phyloP scores from a whole-genome alignment of 2,888 invertebrate species.

The Clostera curtula region DNA sequence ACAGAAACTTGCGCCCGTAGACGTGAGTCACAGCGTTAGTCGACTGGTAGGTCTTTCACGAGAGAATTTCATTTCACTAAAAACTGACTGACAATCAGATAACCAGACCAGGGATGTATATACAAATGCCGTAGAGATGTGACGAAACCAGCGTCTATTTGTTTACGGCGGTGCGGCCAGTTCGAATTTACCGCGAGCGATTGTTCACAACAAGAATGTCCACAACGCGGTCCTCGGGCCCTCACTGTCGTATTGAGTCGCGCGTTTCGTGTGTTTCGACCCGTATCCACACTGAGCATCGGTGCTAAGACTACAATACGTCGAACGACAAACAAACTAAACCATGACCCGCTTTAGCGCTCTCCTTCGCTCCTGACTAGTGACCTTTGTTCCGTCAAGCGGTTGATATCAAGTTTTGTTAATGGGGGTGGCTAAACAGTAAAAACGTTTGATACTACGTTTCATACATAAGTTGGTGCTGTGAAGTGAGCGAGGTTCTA shows the following conservation, averaged over 20 bases:
- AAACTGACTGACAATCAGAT: conserved; percentile 9
- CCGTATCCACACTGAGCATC: conserved; percentile 27
- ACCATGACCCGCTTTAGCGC: conserved; percentile 28
- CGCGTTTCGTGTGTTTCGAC: conserved; percentile 26
- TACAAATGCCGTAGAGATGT: too few relatives aligned
- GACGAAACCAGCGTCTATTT: too few relatives aligned
- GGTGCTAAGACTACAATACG: conserved; percentile 21
- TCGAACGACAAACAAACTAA: conserved; percentile 23
- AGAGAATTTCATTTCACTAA: conserved; percentile 14
- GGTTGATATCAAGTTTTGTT: conserved; percentile 46
- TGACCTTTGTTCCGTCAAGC: conserved; percentile 47
- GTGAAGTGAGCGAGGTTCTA: conserved; percentile 56
- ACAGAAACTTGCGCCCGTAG: conserved; percentile 7
- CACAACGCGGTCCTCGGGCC: conserved; percentile 27
- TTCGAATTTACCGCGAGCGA: conserved; percentile 29
- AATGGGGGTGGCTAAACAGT: conserved; percentile 60
- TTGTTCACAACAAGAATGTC: conserved; percentile 35
- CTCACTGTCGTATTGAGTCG: conserved; percentile 29
- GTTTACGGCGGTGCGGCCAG: conserved; percentile 9
- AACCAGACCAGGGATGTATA: too few relatives aligned
- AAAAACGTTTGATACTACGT: conserved; percentile 60
- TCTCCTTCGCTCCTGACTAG: conserved; percentile 32
- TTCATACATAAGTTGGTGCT: conserved; percentile 53
- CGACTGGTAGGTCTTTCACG: conserved; percentile 13
- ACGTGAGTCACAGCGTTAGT: conserved; percentile 11